Evolutionary conservation across 1,140 invertebrate genomes (phyloP).

Genomic region (Zaprionus vittiger): DNA sequence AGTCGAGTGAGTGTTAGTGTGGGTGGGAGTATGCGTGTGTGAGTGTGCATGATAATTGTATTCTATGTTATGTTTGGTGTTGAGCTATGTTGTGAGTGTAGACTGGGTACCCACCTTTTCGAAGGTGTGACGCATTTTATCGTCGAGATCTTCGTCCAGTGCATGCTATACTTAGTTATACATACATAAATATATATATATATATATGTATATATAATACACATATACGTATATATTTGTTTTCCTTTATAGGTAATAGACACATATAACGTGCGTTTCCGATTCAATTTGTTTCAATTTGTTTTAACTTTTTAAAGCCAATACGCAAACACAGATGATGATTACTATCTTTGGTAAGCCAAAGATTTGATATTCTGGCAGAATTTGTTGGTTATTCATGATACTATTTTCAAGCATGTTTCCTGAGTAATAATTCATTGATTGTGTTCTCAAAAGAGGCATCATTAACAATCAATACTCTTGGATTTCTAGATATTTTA

Average conservation of each 20-base stretch:
- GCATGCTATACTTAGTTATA: constrained; percentile 68
- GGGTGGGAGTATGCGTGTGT: not conserved
- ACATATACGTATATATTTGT: constrained; percentile 6
- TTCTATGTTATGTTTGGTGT: constrained; percentile 15
- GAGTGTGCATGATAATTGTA: not conserved
- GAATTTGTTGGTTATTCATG: not conserved
- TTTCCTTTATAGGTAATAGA: constrained; percentile 38
- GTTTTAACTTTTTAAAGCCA: not conserved
- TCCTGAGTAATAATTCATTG: too few relatives aligned
- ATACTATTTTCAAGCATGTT: not conserved
- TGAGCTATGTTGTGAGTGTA: constrained; percentile 6
- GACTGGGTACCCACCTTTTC: constrained; percentile 88
- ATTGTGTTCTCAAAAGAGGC: not conserved
- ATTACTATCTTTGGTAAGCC: not conserved
- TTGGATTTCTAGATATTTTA: not conserved
- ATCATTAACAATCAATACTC: not conserved
- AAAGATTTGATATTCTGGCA: constrained; percentile 22
- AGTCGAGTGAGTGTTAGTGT: not conserved
- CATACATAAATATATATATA: constrained; percentile 20
- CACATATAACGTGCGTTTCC: constrained; percentile 52
- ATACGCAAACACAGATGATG: not conserved
- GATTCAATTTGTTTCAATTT: constrained; percentile 3
- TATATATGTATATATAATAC: constrained; percentile 17
- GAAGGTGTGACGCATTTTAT: constrained; percentile 85
- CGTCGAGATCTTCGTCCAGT: constrained; percentile 81